Evolutionary conservation across 2,888 invertebrate species (phyloP).

Genomic region (Globia sparganii): DNA sequence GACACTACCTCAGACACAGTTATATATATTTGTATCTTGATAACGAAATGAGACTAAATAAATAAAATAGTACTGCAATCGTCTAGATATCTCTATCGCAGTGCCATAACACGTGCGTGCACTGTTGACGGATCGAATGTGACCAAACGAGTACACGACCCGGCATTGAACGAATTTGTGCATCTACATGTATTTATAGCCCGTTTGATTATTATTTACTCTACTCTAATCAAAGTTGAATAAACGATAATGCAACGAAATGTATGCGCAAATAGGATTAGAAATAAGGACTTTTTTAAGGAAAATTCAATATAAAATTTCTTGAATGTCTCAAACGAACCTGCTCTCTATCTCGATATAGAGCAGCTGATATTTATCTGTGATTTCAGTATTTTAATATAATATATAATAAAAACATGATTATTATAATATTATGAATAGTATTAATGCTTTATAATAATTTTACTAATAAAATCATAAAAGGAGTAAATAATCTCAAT

Average conservation of each 20-base stretch:
- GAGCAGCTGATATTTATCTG: not conserved
- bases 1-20: not conserved
- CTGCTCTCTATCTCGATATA: not conserved
- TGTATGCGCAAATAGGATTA: not conserved
- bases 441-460: not conserved
- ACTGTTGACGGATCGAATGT: conserved; percentile 13
- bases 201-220: not conserved
- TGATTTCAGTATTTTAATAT: not conserved
- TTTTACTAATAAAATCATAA: not conserved
- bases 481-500: too few relatives aligned
- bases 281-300: not conserved
- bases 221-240: not conserved
- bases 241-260: not conserved
- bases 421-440: not conserved
- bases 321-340: not conserved
- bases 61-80: not conserved
- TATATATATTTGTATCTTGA: not conserved
- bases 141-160: conserved; percentile 3
- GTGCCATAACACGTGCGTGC: conserved; percentile 12
- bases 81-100: conserved; percentile 1
- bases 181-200: not conserved
- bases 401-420: too few relatives aligned
- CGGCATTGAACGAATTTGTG: conserved; percentile 24
- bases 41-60: not conserved
- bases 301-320: not conserved